Conservation (phyloP, 1,140 invertebrate genomes). For the Zaprionus nigranus region DNA sequence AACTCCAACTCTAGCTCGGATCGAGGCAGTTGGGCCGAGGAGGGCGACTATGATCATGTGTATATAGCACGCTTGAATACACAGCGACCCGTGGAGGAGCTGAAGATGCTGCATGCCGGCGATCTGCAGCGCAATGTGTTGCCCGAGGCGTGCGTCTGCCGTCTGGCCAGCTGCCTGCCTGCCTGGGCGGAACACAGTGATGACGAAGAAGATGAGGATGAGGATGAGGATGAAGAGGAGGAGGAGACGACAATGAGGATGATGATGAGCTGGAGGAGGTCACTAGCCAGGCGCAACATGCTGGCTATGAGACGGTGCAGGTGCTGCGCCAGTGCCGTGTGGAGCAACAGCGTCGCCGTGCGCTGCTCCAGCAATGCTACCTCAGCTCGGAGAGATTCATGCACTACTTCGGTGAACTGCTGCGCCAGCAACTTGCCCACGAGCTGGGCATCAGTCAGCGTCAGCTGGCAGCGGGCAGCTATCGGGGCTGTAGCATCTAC, state of each 20-base stretch:
- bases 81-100: conserved; percentile 61
- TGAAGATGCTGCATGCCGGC: conserved; percentile 29
- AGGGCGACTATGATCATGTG: conserved; percentile 73
- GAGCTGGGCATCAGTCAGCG: conserved; percentile 85
- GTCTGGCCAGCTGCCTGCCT: conserved; percentile 60
- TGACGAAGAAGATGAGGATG: conserved; percentile 78
- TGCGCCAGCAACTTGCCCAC: conserved; percentile 85
- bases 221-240: conserved; percentile 73
- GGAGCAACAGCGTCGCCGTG: conserved; percentile 84
- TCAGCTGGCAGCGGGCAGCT: conserved; percentile 85
- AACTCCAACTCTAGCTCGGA: conserved; percentile 8
- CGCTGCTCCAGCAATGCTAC: conserved; percentile 84
- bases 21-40: conserved; percentile 8
- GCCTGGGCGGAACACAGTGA: conserved; percentile 62
- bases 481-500: conserved; percentile 87
- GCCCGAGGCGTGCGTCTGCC: conserved; percentile 67
- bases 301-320: conserved; percentile 67
- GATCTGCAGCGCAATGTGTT: conserved; percentile 59
- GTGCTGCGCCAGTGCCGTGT: conserved; percentile 74
- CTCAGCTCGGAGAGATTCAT: conserved; percentile 87
- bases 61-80: conserved; percentile 70
- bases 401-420: conserved; percentile 87
- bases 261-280: conserved; percentile 84
- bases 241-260: conserved; percentile 79
- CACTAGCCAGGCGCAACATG: conserved; percentile 58